Evolutionary conservation across 2,888 invertebrate genomes (phyloP), one percentile per base, ranked within the genome.

Genomic region (Caprella mutica): DNA sequence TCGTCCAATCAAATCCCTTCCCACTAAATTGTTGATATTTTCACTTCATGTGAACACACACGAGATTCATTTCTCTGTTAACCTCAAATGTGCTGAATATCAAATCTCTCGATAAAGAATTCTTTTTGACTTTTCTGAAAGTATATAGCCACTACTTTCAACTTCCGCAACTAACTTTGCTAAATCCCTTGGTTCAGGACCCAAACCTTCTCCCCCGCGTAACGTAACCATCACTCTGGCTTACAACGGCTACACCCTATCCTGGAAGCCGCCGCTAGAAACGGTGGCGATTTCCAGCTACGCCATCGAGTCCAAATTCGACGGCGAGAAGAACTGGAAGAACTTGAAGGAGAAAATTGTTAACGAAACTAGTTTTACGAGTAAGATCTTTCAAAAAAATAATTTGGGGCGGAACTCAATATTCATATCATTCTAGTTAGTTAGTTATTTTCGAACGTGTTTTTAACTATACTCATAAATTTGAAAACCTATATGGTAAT

Each of bases 211-310:
- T 69, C 84, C 86, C 50, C 93, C 94, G 29, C 81, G 86, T 67
- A 93, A 94, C 75, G 78, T 94, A 68, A 86, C 91, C 54, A 86
- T 90, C 54, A 87, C 92, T 65, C 84, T 85, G 51, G 83, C 88
- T 66, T 83, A 84, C 73, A 88, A 89, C 73, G 61, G 58, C 14
- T 65, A 54, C 57, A 38, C 60, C 27, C 56, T 65, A 54, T 44
- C 56, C 52, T 65, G 65, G 65, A 12, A 38, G 23, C 62, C 65
- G 8, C 63, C 65, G 4, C 29, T 55, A 19, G 56, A 60, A 39
- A 21, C 14, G 9, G 48, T 58, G 9, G 60, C 58, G 8, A 44
- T 60, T 27, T 52, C 52, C 39, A 52, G 60, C 55, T 65, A 63
- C 54, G 58, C 56, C 44, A 58, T 65, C 52, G 58, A 63, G 33